Evolutionary conservation across 2,797 vertebrate genomes (phyloP).

Genomic region (Anguilla marmorata): DNA sequence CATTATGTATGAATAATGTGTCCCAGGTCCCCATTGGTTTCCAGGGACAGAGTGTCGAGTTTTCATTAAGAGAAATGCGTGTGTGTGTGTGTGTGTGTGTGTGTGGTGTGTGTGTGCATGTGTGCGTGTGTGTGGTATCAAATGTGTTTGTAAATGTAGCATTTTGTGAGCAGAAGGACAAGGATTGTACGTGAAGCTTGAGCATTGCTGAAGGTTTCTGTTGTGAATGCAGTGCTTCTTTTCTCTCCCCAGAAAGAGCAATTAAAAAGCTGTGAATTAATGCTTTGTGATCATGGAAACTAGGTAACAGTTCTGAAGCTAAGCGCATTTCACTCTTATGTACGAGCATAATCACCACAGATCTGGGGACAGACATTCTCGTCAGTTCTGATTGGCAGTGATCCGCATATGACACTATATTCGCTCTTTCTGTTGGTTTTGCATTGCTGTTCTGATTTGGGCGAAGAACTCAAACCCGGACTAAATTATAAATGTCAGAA

Average conservation of each 20-base stretch:
- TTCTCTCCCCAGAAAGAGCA: background rate
- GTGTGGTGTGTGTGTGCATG: background rate
- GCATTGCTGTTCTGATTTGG: background rate
- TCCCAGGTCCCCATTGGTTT: background rate
- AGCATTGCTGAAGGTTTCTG: background rate
- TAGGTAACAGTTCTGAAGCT: constrained; percentile 3
- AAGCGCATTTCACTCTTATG: background rate
- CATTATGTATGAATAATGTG: background rate
- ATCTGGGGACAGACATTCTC: background rate
- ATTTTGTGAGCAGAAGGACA: background rate
- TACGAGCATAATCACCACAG: background rate
- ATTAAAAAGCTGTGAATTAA: constrained; percentile 24
- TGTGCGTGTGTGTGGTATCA: background rate
- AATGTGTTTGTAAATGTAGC: background rate
- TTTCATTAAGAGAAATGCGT: background rate
- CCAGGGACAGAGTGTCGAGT: background rate
- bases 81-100: background rate
- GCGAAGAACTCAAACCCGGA: background rate
- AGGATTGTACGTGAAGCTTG: background rate
- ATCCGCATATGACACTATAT: background rate
- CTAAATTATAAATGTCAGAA: background rate
- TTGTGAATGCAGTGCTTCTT: background rate
- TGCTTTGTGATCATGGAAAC: constrained; percentile 22
- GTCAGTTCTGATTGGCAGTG: background rate
- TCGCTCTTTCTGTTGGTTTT: background rate